Evolutionary conservation across 1,140 invertebrate genomes (phyloP).

Genomic region (Zelostemma sp.): DNA sequence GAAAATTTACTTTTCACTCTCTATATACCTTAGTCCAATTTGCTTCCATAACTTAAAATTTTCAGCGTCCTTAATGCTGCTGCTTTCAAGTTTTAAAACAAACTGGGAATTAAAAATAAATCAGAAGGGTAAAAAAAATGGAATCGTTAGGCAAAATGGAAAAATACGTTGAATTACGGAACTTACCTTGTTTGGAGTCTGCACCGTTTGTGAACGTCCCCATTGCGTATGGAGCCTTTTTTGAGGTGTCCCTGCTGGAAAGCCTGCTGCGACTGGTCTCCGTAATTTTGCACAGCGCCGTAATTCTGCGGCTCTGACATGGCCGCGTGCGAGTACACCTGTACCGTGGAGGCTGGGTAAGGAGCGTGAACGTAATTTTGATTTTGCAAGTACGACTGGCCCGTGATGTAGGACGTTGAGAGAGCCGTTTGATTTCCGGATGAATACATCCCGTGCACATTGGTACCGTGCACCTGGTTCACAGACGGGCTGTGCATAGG

Average conservation of each 20-base stretch:
- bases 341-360: constrained; percentile 58
- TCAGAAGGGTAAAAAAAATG: too few species aligned
- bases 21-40: too few species aligned
- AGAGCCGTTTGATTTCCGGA: constrained; percentile 63
- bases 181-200: constrained; percentile 79
- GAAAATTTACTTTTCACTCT: too few species aligned
- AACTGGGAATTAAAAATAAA: too few species aligned
- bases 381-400: constrained; percentile 70
- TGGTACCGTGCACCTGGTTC: constrained; percentile 56
- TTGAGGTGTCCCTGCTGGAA: constrained; percentile 75
- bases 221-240: constrained; percentile 77
- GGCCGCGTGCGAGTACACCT: constrained; percentile 65
- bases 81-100: too few species aligned
- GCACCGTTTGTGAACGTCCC: constrained; percentile 78
- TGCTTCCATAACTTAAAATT: too few species aligned
- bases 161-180: too few species aligned
- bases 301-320: constrained; percentile 54
- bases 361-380: constrained; percentile 68
- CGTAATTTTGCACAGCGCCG: constrained; percentile 61
- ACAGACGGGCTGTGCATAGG: constrained; percentile 57
- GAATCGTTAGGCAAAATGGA: not conserved
- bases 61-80: too few species aligned
- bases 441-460: constrained; percentile 62
- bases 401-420: constrained; percentile 67
- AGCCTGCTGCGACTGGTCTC: constrained; percentile 63